These are phyloP conservation scores for western clawed frog (Xenopus tropicalis) DNA, from an alignment of 2,113 vertebrate species.

Conservation along the genomic window UCB_Xtro_10.0 CM004443.2:179585501-179586000, in stretches of 20 bases:
- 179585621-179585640: no score
- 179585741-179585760: background rate
- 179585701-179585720: no score
- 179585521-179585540: no score
- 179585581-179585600: no score
- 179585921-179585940: conserved; percentile 39
- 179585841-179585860: conserved; percentile 21
- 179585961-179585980: conserved; percentile 39
- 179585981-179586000: conserved; percentile 29
- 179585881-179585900: conserved; percentile 26
- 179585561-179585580: no score
- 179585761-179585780: conserved; percentile 2
- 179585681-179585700: no score
- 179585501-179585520: no score
- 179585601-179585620: no score
- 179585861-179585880: conserved; percentile 22
- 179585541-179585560: no score
- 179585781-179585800: conserved; percentile 22
- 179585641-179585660: no score
- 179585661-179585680: no score
- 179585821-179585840: conserved; percentile 17
- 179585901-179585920: conserved; percentile 29
- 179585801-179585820: conserved; percentile 14
- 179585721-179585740: background rate
- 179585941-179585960: conserved; percentile 37